Evolutionary conservation across 2,888 invertebrate species (phyloP).

Genomic region (Tiliacea aurago): DNA sequence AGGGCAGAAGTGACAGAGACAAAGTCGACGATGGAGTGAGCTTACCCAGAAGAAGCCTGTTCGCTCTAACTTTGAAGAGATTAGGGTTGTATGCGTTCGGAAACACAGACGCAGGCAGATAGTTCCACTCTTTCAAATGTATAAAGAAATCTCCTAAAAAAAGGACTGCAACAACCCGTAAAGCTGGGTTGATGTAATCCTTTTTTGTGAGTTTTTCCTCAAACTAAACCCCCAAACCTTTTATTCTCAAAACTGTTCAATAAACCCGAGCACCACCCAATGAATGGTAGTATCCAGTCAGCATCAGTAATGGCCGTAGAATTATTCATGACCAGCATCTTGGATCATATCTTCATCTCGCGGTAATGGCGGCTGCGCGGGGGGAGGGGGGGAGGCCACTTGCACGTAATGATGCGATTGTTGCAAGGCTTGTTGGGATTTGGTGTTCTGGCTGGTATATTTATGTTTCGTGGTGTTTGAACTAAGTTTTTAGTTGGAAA

Average conservation of each 20-base stretch:
- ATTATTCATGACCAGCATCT: conserved; percentile 74
- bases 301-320: conserved; percentile 67
- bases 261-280: conserved; percentile 44
- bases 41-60: no score
- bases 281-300: conserved; percentile 56
- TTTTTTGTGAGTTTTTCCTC: background rate
- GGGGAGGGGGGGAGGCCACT: conserved; percentile 15
- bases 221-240: background rate
- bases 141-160: background rate
- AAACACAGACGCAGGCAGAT: no score
- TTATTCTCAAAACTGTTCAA: conserved; percentile 47
- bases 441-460: conserved; percentile 1
- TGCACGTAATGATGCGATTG: conserved; percentile 59
- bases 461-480: background rate
- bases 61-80: no score
- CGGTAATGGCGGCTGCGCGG: conserved; percentile 48
- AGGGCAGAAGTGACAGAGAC: no score
- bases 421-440: conserved; percentile 29
- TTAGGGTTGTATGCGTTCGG: no score
- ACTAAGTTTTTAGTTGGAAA: background rate
- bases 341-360: conserved; percentile 65
- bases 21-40: no score
- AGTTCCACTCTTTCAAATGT: no score
- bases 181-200: no score
- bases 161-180: background rate